Base-by-base conservation (phyloP, 2,113 vertebrate genomes). In the Anolis sagrei region DNA sequence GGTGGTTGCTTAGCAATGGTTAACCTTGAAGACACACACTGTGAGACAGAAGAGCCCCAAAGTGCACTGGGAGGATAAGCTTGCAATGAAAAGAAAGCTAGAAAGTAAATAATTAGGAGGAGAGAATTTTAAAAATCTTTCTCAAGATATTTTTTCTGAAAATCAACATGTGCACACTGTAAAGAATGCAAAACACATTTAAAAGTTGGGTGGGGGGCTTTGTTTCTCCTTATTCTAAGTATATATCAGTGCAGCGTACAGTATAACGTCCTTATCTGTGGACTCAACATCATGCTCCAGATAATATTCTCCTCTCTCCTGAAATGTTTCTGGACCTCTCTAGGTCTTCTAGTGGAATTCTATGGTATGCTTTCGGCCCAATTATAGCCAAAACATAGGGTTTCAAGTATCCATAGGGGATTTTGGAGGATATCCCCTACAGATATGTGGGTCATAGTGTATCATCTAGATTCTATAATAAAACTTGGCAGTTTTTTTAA, bases 71-170 rank as follows among this genome's bases (percentile, higher is more conserved):
- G 79, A 86, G 87, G 91, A 62, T 91, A 93, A 83, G 78, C 73
- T 93, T 91, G 92, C 89, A 89, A 83, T 86, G 83, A 93, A 94
- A 95, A 94, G 82, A 92, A 91, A 93, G 88, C 39, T 68, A 87
- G 64, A 81, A 88, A 89, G 81, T 83, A 90, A 92, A 4, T 88
- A 87, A 90, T 0, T 83, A 54, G 77, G 39, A n/a, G 9, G 87
- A 9, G 51, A 87, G 68, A 58, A 68, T 87, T 44, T 44, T 44
- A 44, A 81, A 73, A 39, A 44, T 88, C 91, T 82, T 49, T 81
- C 90, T 83, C 34, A 82, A 81, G 32, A 87, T 85, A 69, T 74
- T 70, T 76, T 83, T 83, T 44, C 39, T 88, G 72, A 90, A 86
- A n/a, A 76, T 90, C 73, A 86, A 13, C 18, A 79, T 88, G 77